phyloP scores from a whole-genome alignment of 2,113 vertebrate species.

The Passer domesticus region DNA sequence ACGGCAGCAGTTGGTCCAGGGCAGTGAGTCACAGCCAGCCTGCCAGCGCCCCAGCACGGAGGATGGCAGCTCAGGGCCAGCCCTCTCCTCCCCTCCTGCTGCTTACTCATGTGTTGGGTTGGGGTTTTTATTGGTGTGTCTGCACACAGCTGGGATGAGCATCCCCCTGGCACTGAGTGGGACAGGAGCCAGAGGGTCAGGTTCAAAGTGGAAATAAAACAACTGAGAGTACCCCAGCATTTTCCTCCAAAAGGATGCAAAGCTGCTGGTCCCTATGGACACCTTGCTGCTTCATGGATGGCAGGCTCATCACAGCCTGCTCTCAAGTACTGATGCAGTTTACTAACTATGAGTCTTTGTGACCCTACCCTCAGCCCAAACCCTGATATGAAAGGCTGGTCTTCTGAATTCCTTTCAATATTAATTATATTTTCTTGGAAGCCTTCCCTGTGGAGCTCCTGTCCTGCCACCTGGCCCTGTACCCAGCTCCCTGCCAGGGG shows the following conservation, averaged over 20 bases:
- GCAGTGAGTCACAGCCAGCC: background rate
- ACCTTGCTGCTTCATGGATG: background rate
- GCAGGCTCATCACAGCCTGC: background rate
- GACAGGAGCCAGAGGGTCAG: background rate
- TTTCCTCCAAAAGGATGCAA: background rate
- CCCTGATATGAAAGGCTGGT: rapidly evolving
- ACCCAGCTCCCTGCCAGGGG: background rate
- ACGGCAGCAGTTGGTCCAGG: background rate
- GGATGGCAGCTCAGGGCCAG: background rate
- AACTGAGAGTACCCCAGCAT: background rate
- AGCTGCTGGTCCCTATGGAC: background rate
- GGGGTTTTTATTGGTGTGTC: background rate
- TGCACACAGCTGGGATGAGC: background rate
- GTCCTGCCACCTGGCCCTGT: background rate
- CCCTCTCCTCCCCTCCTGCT: background rate
- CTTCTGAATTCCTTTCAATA: background rate
- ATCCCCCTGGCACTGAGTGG: rapidly evolving
- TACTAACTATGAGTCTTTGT: background rate
- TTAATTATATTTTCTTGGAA: background rate
- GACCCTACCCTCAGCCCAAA: background rate
- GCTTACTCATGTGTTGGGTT: background rate
- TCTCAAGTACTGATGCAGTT: background rate
- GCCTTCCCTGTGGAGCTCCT: background rate
- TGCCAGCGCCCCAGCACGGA: background rate
- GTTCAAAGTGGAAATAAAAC: background rate